Evolutionary conservation across 2,888 invertebrate species (phyloP).

Genomic region (Heliconius sara): DNA sequence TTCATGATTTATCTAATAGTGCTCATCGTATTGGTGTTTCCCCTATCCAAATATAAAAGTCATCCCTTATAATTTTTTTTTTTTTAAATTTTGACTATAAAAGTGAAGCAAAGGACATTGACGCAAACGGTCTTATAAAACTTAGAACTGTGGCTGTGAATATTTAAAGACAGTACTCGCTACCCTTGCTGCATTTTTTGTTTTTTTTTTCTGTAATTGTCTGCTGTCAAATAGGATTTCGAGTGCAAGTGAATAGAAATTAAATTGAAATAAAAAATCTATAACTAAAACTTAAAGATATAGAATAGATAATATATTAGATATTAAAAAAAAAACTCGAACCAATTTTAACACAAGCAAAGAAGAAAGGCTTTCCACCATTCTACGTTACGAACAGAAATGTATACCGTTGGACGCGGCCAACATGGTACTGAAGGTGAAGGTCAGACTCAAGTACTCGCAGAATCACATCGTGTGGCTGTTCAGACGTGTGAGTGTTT

Average conservation of each 20-base stretch:
- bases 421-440: constrained; percentile 84
- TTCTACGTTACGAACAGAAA: constrained; percentile 66
- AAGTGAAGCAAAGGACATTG: neutral
- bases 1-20: constrained; percentile 74
- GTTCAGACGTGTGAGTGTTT: constrained; percentile 82
- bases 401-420: constrained; percentile 74
- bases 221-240: neutral
- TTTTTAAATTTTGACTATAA: neutral
- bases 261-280: neutral
- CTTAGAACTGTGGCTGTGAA: neutral
- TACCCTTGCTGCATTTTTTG: neutral
- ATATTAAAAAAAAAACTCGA: neutral
- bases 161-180: neutral
- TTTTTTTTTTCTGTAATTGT: neutral
- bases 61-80: constrained; percentile 34
- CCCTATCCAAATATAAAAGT: constrained; percentile 70
- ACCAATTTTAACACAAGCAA: neutral
- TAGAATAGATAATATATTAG: neutral
- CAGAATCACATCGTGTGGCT: constrained; percentile 84
- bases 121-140: neutral
- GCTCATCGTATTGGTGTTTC: constrained; percentile 70
- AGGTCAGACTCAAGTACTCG: constrained; percentile 84
- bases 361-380: constrained; percentile 40
- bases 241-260: neutral
- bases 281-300: neutral